Base-by-base conservation (phyloP, 2,113 vertebrate species). In the Uropsilus gracilis region DNA sequence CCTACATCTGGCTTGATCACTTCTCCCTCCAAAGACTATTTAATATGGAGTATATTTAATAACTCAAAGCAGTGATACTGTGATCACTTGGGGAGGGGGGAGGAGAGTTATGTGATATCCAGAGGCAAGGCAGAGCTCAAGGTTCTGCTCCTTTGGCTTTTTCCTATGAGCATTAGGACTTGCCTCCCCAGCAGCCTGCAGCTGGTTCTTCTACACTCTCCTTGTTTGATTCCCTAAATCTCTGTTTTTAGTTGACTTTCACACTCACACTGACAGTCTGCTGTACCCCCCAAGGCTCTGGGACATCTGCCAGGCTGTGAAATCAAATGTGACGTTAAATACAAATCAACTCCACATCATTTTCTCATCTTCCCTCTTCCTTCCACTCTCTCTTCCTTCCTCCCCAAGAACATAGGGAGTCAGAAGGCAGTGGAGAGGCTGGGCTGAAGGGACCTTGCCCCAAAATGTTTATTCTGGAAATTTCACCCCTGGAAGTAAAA, bases 201-300 rank as follows among this genome's bases (percentile, higher is more conserved):
- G 89, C 86, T 95, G 93, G 55, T 37, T 95, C 63, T 72, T 85
- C 68, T 7, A 12, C 48, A 48, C 46, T 83, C 89, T 95, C 46
- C 88, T 87, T 93, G 84, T 97, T 97, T 95, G 90, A 91, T 93
- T 88, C 94, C 84, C 84, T 91, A 90, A 93, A 64, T 93, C 75
- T 86, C 95, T 94, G 95, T 97, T 94, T 94, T 95, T 69, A 81
- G 87, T 82, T 95, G 75, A 61, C 61, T 85, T 96, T 95, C 89
- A 91, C 84, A 95, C 86, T 22, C 68, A 81, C 84, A 64, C 55
- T 46, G 64, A 91, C 94, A 89, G 86, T 83, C 91, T 95, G 86
- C 72, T 3, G 0, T 80, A 37, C 85, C 84, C 82, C 82, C 2
- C 69, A 86, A 96, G 78, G 95, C 91, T 91, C 83, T 48, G 93